Evolutionary conservation across 2,113 vertebrate genomes (phyloP).

Genomic region (Callorhinus ursinus): DNA sequence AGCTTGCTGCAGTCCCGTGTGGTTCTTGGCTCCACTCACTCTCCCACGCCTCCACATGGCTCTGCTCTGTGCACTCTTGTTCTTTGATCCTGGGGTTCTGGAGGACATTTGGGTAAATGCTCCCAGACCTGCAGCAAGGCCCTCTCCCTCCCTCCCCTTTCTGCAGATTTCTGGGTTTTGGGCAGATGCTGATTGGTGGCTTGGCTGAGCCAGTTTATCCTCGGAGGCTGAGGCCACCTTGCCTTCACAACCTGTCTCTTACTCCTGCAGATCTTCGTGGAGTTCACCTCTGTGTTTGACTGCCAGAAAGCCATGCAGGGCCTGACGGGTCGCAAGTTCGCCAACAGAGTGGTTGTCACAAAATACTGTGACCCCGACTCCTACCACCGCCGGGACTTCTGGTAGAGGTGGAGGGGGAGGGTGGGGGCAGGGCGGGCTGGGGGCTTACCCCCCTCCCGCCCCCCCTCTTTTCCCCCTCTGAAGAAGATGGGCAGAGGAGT

Average conservation of each 20-base stretch:
- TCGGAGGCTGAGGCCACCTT: no score
- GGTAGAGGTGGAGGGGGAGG: constrained; percentile 86
- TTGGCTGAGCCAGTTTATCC: background rate
- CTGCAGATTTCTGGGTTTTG: background rate
- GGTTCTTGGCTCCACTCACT: background rate
- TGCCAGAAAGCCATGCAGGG: constrained; percentile 98
- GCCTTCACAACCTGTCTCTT: background rate
- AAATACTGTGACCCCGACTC: constrained; percentile 97
- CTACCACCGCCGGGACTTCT: constrained; percentile 95
- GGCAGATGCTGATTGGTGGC: background rate
- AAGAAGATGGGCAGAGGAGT: constrained; percentile 75
- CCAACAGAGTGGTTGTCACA: constrained; percentile 96
- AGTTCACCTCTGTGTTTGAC: constrained; percentile 95
- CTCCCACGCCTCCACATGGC: background rate
- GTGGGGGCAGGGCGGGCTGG: constrained; percentile 23
- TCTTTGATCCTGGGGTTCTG: background rate
- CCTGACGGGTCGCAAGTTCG: constrained; percentile 95
- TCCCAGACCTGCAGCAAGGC: background rate
- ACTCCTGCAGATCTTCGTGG: constrained; percentile 92
- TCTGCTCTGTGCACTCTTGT: background rate
- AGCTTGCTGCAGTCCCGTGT: no score
- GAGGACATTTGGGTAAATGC: background rate
- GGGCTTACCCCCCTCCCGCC: background rate
- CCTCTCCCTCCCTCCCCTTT: background rate
- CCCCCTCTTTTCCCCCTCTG: constrained; percentile 41